Percentiles rank a stretch among this genome's conserved stretches.
Conservation (phyloP, 2,888 invertebrate species). For the Cybosia mesomella region DNA sequence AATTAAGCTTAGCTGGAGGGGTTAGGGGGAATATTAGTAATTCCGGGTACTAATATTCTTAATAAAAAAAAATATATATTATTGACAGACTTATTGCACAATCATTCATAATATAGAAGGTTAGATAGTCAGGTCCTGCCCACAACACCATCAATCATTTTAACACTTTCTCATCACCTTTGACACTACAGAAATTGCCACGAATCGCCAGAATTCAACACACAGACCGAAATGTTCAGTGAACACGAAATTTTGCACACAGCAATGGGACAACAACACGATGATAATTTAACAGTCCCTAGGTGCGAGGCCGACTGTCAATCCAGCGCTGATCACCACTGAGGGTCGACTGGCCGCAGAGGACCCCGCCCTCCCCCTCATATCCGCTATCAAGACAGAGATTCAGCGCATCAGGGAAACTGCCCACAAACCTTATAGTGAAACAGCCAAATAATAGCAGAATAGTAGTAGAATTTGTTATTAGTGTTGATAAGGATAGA, state of each 20-base stretch:
- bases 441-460: slow-evolving; percentile 27
- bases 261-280: slow-evolving; percentile 64
- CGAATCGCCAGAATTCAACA: slow-evolving; percentile 14
- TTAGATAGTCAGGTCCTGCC: background rate
- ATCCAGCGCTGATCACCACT: slow-evolving; percentile 81
- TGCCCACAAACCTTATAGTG: slow-evolving; percentile 64
- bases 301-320: slow-evolving; percentile 65
- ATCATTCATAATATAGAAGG: too few species aligned
- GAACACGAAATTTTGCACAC: slow-evolving; percentile 53
- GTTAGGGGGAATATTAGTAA: too few species aligned
- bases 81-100: too few species aligned
- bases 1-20: too few species aligned
- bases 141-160: background rate
- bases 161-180: background rate
- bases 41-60: too few species aligned
- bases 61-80: too few species aligned
- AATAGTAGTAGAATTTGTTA: slow-evolving; percentile 18
- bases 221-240: slow-evolving; percentile 27
- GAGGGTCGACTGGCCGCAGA: slow-evolving; percentile 87
- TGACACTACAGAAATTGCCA: slow-evolving; percentile 13
- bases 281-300: slow-evolving; percentile 67
- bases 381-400: slow-evolving; percentile 94
- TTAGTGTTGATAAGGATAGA: background rate
- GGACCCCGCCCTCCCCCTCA: slow-evolving; percentile 93
- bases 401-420: slow-evolving; percentile 77